A percentile compares a stretch with the other conserved stretches of the same genome.
Conservation (phyloP, 2,888 invertebrate species). For the Leptinotarsa haldemani region DNA sequence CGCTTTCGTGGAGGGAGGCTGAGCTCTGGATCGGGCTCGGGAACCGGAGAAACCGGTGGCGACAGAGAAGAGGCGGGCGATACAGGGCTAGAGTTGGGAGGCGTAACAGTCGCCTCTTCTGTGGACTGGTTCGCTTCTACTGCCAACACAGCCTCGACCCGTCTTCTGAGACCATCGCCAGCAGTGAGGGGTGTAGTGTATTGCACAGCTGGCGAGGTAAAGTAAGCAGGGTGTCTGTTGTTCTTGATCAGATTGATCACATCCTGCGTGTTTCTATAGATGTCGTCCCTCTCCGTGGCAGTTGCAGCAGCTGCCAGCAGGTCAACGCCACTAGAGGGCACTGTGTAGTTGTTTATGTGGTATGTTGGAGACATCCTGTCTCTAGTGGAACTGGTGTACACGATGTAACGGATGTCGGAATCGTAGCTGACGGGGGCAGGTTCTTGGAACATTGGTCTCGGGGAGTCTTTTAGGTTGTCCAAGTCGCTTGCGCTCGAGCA, state of each 20-base stretch:
- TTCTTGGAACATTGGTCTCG: slow-evolving; percentile 51
- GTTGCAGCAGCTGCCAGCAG: slow-evolving; percentile 65
- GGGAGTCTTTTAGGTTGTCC: slow-evolving; percentile 62
- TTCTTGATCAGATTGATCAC: slow-evolving; percentile 61
- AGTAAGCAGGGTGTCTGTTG: slow-evolving; percentile 59
- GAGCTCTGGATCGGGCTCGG: slow-evolving; percentile 69
- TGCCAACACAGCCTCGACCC: slow-evolving; percentile 74
- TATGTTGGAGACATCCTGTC: slow-evolving; percentile 55
- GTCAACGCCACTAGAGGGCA: slow-evolving; percentile 60
- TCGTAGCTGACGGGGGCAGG: slow-evolving; percentile 57
- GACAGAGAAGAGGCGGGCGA: slow-evolving; percentile 65
- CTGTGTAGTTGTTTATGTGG: slow-evolving; percentile 47
- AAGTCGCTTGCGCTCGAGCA: slow-evolving; percentile 65
- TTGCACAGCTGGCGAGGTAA: slow-evolving; percentile 55
- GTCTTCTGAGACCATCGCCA: slow-evolving; percentile 71
- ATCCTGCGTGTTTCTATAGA: slow-evolving; percentile 51
- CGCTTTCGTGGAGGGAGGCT: slow-evolving; percentile 84
- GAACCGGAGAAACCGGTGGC: slow-evolving; percentile 58
- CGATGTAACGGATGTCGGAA: slow-evolving; percentile 56
- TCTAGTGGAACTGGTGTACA: slow-evolving; percentile 54
- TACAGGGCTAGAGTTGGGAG: slow-evolving; percentile 72
- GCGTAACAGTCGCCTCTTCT: slow-evolving; percentile 68
- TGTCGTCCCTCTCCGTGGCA: slow-evolving; percentile 63
- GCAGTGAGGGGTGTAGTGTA: slow-evolving; percentile 62
- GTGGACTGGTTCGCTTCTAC: slow-evolving; percentile 69